phyloP scores from a whole-genome alignment of 2,888 invertebrate species.

The Drosophila stalkeri region DNA sequence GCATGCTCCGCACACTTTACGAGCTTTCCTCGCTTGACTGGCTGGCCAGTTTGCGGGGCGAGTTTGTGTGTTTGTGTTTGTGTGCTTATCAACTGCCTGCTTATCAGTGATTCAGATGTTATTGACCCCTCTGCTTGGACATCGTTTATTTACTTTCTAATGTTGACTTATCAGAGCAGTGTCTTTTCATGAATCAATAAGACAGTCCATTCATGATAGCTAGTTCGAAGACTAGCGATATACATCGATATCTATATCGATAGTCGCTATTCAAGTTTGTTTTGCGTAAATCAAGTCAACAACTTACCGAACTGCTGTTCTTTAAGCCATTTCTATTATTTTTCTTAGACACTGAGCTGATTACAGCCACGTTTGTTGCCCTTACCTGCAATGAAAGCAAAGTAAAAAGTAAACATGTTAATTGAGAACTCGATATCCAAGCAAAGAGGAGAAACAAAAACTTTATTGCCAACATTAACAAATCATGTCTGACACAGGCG shows the following conservation, averaged over 20 bases:
- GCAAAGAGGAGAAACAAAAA: slow-evolving; percentile 34
- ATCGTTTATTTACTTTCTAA: slow-evolving; percentile 28
- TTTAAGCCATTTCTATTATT: slow-evolving; percentile 2
- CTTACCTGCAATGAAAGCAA: slow-evolving; percentile 69
- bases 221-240: not conserved
- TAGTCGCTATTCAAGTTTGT: not conserved
- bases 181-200: slow-evolving; percentile 26
- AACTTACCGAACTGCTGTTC: slow-evolving; percentile 28
- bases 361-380: slow-evolving; percentile 10
- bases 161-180: slow-evolving; percentile 50
- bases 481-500: slow-evolving; percentile 57
- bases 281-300: not conserved
- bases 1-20: slow-evolving; percentile 20
- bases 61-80: not conserved
- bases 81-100: slow-evolving; percentile 12
- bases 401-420: slow-evolving; percentile 66
- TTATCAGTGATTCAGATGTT: slow-evolving; percentile 53
- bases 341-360: slow-evolving; percentile 14
- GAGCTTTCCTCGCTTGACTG: slow-evolving; percentile 7
- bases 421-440: slow-evolving; percentile 53
- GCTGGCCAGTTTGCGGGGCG: too few species aligned
- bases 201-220: slow-evolving; percentile 14
- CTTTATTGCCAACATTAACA: slow-evolving; percentile 60
- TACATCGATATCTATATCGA: too few species aligned
- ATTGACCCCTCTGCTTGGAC: slow-evolving; percentile 54